Base-by-base conservation (phyloP, 2,113 vertebrate genomes). In the Athene cunicularia region DNA sequence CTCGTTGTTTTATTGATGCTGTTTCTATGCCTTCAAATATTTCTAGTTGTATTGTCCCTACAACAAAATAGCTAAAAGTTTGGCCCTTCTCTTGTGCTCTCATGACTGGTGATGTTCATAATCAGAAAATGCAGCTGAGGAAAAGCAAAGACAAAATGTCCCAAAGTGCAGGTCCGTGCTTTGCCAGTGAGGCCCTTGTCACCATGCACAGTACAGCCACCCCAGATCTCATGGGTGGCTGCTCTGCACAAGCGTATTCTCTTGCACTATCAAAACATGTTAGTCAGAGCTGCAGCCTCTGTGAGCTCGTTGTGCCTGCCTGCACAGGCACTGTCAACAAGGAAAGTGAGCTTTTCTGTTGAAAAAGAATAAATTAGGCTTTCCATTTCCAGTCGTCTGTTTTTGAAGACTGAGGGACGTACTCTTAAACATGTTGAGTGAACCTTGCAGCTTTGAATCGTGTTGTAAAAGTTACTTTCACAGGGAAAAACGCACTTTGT, bases 231-330 rank as follows among this genome's bases (percentile, higher is more conserved):
- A 5, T 0, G 3, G 5, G 50, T 20, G 26, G 30, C 70, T 35
- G 70, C 64, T 59, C n/a, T 18, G 55, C 27, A 32, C 28, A n/a
- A 49, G 11, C 0, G 0, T 11, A 1, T 16, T 30, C 24, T 50
- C 23, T 30, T 59, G 6, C 24, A 1, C 4, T 35, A 8, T 18
- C 39, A 28, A 33, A 68, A 14, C 11, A 32, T 0, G 16, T 60
- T 21, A 26, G 68, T 68, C 62, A 53, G 50, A 86, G 59, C 45
- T 84, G n/a, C 58, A 64, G 71, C 35, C 23, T 39, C 20, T 0
- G 0, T 22, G 79, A 68, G 41, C 56, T 82, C 3, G 0, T 67
- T 53, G 26, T 76, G 58, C 49, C 33, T 56, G 26, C 20, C 33
- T 52, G 26, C 20, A 13, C 5, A 60, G 67, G 55, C 37, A 7